Conservation (phyloP, 2,113 vertebrate species). For the Chloebia gouldiae region DNA sequence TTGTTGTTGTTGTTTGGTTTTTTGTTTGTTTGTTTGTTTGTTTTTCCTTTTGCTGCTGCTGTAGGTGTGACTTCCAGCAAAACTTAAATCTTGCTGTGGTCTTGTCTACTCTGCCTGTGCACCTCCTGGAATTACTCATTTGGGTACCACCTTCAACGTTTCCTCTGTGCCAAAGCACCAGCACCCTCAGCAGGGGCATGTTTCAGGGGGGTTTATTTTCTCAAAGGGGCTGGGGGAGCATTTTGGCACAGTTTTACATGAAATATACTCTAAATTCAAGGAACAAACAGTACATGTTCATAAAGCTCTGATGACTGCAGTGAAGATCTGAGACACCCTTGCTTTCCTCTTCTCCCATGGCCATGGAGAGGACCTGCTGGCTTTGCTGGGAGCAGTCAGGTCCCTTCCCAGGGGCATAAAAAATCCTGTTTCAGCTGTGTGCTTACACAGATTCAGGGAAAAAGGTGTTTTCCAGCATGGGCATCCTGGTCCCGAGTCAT, state of each 20-base stretch:
- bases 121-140: not conserved
- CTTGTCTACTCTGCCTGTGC: not conserved
- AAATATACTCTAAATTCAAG: not conserved
- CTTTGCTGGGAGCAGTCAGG: not conserved
- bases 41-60: not conserved
- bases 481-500: accelerated
- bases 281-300: not conserved
- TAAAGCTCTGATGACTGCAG: not conserved
- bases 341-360: not conserved
- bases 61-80: not conserved
- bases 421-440: not conserved
- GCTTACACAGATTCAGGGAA: not conserved
- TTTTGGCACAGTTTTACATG: not conserved
- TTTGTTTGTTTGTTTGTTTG: not conserved
- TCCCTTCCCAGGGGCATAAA: not conserved
- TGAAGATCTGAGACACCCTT: not conserved
- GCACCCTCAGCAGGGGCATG: not conserved
- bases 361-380: accelerated
- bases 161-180: not conserved
- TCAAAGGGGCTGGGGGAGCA: not conserved
- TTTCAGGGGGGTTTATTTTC: not conserved
- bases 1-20: too few relatives aligned
- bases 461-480: not conserved
- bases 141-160: not conserved
- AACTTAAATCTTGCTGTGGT: not conserved